Percentiles rank a stretch among this genome's conserved stretches.
Evolutionary conservation across 1,140 invertebrate genomes (phyloP).

Genomic region (Laupala kohalensis): DNA sequence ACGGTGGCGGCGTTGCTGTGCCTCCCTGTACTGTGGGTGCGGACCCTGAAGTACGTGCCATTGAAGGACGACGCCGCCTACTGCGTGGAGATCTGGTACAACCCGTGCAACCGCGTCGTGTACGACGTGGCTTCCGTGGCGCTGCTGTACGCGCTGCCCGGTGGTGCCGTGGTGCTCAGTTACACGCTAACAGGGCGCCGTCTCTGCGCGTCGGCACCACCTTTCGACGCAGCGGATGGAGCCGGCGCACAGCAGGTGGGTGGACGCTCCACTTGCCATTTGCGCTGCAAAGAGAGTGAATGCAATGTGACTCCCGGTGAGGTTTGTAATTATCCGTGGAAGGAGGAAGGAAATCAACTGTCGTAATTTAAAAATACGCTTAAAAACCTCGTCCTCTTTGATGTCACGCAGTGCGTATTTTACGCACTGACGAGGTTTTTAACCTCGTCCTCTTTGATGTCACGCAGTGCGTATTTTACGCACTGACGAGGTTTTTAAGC

Average conservation of each 20-base stretch:
- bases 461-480: too few species aligned
- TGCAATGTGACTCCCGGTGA: too few species aligned
- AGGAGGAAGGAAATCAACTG: too few species aligned
- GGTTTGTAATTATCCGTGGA: too few species aligned
- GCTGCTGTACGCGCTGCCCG: conserved; percentile 58
- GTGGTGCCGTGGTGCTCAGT: conserved; percentile 50
- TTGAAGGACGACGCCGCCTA: conserved; percentile 30
- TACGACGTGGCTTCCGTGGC: conserved; percentile 56
- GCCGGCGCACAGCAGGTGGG: conserved; percentile 48
- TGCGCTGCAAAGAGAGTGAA: too few species aligned
- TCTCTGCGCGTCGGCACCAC: conserved; percentile 48
- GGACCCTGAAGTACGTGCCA: conserved; percentile 31
- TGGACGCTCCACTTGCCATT: too few species aligned
- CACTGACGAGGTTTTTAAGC: too few species aligned
- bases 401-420: too few species aligned
- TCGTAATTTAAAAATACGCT: too few species aligned
- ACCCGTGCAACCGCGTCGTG: conserved; percentile 14
- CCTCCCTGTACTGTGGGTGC: conserved; percentile 43
- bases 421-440: too few species aligned
- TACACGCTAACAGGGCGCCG: conserved; percentile 58
- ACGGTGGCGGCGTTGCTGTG: conserved; percentile 48
- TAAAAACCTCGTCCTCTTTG: too few species aligned
- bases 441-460: too few species aligned
- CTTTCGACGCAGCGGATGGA: conserved; percentile 36
- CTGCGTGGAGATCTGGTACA: conserved; percentile 44